A percentile compares a stretch with the other conserved stretches of the same genome.
Conservation (phyloP, 2,888 invertebrate genomes). For the Ectemnius cavifrons region DNA sequence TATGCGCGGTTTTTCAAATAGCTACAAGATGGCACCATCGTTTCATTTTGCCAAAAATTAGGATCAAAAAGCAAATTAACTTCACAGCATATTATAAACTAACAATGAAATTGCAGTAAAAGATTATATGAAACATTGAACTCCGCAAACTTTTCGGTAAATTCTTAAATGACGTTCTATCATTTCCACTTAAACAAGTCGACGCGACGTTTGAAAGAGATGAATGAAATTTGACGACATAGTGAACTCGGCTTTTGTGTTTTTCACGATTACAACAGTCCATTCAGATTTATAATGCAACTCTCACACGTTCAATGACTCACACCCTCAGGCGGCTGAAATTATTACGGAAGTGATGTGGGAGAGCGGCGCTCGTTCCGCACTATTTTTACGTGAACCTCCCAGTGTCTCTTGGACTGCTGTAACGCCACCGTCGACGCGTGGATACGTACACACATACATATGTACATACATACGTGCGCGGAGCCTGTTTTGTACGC, state of each 20-base stretch:
- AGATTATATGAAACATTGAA: not conserved
- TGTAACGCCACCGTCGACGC: not conserved
- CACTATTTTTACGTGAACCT: constrained; percentile 48
- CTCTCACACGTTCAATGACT: constrained; percentile 16
- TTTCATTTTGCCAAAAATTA: too few relatives aligned
- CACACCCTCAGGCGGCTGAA: constrained; percentile 14
- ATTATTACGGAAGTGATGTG: constrained; percentile 29
- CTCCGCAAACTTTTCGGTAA: too few relatives aligned
- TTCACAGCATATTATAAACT: too few relatives aligned
- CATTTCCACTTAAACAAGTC: not conserved
- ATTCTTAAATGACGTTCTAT: not conserved
- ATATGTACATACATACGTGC: not conserved
- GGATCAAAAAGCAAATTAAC: too few relatives aligned
- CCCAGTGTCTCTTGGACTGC: constrained; percentile 9
- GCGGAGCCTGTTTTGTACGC: not conserved
- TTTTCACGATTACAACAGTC: not conserved
- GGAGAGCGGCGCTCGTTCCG: constrained; percentile 14
- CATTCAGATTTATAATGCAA: constrained; percentile 11
- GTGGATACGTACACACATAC: not conserved
- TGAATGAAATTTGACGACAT: too few relatives aligned
- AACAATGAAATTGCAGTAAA: too few relatives aligned
- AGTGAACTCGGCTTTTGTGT: too few relatives aligned
- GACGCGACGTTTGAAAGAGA: too few relatives aligned
- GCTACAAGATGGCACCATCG: too few relatives aligned
- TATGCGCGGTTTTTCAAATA: too few relatives aligned